These are phyloP conservation scores for Deroplatys truncata DNA, from an alignment of 2,888 invertebrate genomes.

Conservation along the genomic window DNA sequence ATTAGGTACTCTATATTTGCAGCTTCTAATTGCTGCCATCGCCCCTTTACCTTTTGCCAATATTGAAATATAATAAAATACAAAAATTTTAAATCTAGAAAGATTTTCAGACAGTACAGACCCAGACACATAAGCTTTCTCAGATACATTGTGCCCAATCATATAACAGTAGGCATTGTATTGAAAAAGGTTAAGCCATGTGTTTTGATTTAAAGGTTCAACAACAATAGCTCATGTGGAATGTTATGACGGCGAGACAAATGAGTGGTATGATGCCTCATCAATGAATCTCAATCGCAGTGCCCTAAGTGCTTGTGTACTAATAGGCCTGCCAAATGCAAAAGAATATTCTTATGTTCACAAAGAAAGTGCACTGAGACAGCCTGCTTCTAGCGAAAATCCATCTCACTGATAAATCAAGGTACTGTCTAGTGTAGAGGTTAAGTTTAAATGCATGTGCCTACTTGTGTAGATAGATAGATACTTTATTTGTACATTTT, in stretches of 20 bases:
- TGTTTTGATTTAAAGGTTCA: constrained; percentile 49
- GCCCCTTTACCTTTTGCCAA: no score
- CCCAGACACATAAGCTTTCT: no score
- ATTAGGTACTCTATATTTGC: no score
- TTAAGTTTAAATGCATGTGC: no score
- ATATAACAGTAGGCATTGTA: no score
- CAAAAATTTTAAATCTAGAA: no score
- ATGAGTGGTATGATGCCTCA: constrained; percentile 64
- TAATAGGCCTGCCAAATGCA: constrained; percentile 65
- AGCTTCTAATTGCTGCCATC: no score
- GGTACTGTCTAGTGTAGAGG: not conserved
- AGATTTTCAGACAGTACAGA: no score
- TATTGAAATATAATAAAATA: no score
- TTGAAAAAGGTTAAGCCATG: not conserved
- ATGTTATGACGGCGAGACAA: constrained; percentile 64
- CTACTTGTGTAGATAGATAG: no score
- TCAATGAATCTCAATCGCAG: constrained; percentile 80
- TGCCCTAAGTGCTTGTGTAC: constrained; percentile 74
- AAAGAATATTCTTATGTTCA: constrained; percentile 56
- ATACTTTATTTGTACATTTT: no score
- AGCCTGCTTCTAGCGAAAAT: constrained; percentile 9
- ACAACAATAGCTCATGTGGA: constrained; percentile 73
- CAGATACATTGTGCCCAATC: no score
- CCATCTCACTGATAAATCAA: not conserved
- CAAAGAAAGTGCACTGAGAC: constrained; percentile 23